Percentiles rank a stretch among this genome's conserved stretches.
Evolutionary conservation across 2,888 invertebrate genomes (phyloP).

Genomic region (Fissipunctia ypsillon): DNA sequence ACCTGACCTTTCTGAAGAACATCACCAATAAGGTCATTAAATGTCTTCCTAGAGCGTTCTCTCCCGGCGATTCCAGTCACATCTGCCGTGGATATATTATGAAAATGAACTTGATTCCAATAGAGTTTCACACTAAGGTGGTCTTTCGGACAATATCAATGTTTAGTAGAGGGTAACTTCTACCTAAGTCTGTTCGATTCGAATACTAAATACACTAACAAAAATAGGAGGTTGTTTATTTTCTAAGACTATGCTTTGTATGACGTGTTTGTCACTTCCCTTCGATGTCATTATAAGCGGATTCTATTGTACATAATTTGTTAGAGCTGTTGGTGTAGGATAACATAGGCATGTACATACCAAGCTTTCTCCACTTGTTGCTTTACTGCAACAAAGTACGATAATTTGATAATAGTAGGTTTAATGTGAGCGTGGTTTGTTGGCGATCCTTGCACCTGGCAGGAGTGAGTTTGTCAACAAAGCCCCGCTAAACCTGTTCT

Average conservation of each 20-base stretch:
- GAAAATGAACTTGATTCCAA: not conserved
- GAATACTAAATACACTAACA: not conserved
- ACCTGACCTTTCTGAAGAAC: too few relatives aligned
- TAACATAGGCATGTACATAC: not conserved
- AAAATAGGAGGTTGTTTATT: too few relatives aligned
- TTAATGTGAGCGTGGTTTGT: constrained; percentile 47
- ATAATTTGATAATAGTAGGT: constrained; percentile 31
- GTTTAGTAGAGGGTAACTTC: not conserved
- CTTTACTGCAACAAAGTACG: constrained; percentile 21
- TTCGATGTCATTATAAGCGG: too few relatives aligned
- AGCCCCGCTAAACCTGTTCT: constrained; percentile 61
- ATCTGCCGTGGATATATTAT: too few relatives aligned
- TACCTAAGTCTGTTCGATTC: not conserved
- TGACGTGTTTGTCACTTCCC: too few relatives aligned
- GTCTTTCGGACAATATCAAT: not conserved
- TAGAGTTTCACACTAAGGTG: not conserved
- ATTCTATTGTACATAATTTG: constrained; percentile 4
- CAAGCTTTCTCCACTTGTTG: constrained; percentile 26
- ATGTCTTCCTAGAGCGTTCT: too few relatives aligned
- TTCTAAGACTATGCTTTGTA: too few relatives aligned
- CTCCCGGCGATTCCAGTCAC: too few relatives aligned
- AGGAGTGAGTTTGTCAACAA: constrained; percentile 63
- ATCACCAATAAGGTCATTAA: too few relatives aligned
- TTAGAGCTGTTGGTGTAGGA: not conserved
- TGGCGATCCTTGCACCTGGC: constrained; percentile 51